These are phyloP conservation scores for Alethe diademata DNA, from an alignment of 2,113 vertebrate genomes.

Conservation along the genomic window DNA sequence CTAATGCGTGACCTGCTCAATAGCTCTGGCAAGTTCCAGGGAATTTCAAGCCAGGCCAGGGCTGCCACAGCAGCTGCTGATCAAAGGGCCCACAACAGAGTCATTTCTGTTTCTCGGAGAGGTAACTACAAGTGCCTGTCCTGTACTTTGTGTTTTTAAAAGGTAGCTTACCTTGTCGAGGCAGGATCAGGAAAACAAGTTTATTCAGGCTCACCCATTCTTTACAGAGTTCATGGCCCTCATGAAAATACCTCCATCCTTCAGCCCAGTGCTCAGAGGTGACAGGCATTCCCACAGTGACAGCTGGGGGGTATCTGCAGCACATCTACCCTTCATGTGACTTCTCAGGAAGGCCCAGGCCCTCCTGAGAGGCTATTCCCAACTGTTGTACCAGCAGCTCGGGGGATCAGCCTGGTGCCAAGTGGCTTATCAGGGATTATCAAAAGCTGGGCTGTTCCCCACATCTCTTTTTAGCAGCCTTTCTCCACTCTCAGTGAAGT, in stretches of 20 bases:
- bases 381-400: not conserved
- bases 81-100: not conserved
- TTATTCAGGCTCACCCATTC: not conserved
- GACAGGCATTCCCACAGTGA: not conserved
- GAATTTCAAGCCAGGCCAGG: not conserved
- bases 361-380: not conserved
- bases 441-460: not conserved
- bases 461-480: not conserved
- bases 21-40: not conserved
- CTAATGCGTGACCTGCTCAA: accelerated
- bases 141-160: not conserved
- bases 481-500: not conserved
- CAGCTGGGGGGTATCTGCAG: not conserved
- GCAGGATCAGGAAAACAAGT: not conserved
- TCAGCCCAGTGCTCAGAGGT: accelerated
- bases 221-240: not conserved
- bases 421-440: conserved; percentile 13
- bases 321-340: not conserved
- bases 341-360: not conserved
- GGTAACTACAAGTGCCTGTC: not conserved
- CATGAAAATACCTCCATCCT: not conserved
- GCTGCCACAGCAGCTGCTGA: not conserved
- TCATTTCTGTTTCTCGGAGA: not conserved
- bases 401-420: not conserved
- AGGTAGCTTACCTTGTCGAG: not conserved